Evolutionary conservation across 2,888 invertebrate species (phyloP).

Genomic region (Ectemnius cavifrons): DNA sequence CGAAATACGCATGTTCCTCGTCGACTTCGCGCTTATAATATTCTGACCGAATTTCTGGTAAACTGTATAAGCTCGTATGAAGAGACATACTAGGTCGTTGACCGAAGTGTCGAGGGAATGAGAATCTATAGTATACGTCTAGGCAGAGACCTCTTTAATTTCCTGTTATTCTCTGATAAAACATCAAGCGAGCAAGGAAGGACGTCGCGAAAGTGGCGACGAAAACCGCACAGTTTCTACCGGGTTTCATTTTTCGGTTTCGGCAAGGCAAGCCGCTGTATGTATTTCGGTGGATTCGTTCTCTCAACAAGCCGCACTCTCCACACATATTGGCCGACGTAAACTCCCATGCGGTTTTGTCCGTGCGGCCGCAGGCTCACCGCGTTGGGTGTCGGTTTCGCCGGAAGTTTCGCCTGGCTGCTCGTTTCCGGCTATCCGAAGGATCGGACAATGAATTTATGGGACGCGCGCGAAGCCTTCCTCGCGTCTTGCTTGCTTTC

Average conservation of each 20-base stretch:
- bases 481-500: constrained; percentile 7
- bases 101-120: no score
- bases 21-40: no score
- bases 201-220: neutral
- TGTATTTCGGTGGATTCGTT: constrained; percentile 19
- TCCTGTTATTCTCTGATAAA: no score
- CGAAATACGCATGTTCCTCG: no score
- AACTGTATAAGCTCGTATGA: no score
- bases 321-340: constrained; percentile 27
- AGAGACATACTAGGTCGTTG: no score
- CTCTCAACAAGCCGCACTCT: constrained; percentile 16
- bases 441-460: constrained; percentile 44
- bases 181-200: no score
- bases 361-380: constrained; percentile 24
- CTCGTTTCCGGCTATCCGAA: constrained; percentile 62
- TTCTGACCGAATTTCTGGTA: no score
- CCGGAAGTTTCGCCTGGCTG: constrained; percentile 64
- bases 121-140: no score
- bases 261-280: neutral
- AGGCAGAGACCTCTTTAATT: no score
- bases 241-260: neutral
- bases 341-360: constrained; percentile 43
- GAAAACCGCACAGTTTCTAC: neutral
- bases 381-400: constrained; percentile 58
- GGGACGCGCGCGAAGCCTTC: constrained; percentile 17